These are phyloP conservation scores for Beaufortia kweichowensis DNA, from an alignment of 2,113 vertebrate species.

Conservation along the genomic window DNA sequence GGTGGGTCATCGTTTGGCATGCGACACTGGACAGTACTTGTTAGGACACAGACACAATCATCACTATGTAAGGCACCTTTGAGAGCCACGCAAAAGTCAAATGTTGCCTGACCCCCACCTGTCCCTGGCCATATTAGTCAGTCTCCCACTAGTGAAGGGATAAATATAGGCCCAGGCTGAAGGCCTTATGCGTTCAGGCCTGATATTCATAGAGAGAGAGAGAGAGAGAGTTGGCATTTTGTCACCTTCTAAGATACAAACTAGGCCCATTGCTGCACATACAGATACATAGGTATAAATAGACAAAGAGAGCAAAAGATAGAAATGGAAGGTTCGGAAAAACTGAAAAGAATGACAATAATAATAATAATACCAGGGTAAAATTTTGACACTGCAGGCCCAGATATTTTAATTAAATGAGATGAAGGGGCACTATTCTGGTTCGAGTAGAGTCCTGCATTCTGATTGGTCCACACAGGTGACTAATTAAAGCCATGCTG, in stretches of 20 bases:
- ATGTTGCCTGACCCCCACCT: slow-evolving; percentile 48
- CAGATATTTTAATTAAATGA: neutral
- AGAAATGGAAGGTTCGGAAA: neutral
- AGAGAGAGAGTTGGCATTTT: slow-evolving; percentile 35
- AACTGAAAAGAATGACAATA: neutral
- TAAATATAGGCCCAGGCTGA: slow-evolving; percentile 59
- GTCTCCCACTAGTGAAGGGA: slow-evolving; percentile 42
- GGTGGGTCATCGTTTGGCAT: slow-evolving; percentile 41
- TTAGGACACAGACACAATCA: slow-evolving; percentile 51
- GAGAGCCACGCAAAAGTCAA: slow-evolving; percentile 18
- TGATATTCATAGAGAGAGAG: slow-evolving; percentile 1
- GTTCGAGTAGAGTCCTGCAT: neutral
- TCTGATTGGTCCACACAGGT: slow-evolving; percentile 35
- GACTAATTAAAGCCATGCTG: slow-evolving; percentile 21
- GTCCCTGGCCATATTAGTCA: slow-evolving; percentile 64
- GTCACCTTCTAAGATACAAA: slow-evolving; percentile 40
- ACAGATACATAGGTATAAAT: slow-evolving; percentile 4
- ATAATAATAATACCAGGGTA: neutral
- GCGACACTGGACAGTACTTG: slow-evolving; percentile 45
- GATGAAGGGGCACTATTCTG: neutral
- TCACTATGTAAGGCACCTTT: slow-evolving; percentile 54
- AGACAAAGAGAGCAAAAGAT: neutral
- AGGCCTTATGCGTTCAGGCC: slow-evolving; percentile 48
- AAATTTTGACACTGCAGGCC: slow-evolving; percentile 2
- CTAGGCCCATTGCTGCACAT: neutral